Evolutionary conservation across 2,888 invertebrate species (phyloP).

Genomic region (Mythimna pallens): DNA sequence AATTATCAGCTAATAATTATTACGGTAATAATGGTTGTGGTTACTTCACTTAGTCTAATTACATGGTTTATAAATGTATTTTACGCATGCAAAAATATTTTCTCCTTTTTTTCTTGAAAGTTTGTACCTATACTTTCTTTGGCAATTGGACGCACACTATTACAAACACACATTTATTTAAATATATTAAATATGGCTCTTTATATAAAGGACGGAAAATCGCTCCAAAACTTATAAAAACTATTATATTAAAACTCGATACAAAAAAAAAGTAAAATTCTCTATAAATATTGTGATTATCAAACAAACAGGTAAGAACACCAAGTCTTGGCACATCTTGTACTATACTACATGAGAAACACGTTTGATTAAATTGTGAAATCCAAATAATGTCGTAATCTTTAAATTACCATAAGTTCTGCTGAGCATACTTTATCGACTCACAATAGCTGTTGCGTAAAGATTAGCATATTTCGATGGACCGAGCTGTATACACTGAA

Average conservation of each 20-base stretch:
- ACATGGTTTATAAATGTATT: constrained; percentile 67
- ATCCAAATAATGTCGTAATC: constrained; percentile 57
- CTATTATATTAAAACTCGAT: constrained; percentile 52
- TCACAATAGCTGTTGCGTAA: constrained; percentile 67
- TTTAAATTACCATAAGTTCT: constrained; percentile 57
- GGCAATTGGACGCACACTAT: constrained; percentile 81
- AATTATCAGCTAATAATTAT: constrained; percentile 65
- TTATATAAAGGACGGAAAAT: constrained; percentile 76
- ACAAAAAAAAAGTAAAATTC: constrained; percentile 46
- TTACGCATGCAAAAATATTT: constrained; percentile 82
- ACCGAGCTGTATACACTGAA: constrained; percentile 55
- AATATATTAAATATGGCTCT: constrained; percentile 75
- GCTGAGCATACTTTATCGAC: constrained; percentile 61
- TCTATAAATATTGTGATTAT: constrained; percentile 62
- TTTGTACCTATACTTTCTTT: constrained; percentile 87
- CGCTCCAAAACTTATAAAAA: constrained; percentile 66
- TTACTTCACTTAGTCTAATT: constrained; percentile 57
- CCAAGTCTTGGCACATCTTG: constrained; percentile 62
- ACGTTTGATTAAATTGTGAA: constrained; percentile 52
- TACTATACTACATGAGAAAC: constrained; percentile 46
- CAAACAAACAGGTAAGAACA: constrained; percentile 49
- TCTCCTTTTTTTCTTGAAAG: constrained; percentile 69
- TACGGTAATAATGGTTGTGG: constrained; percentile 57
- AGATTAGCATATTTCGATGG: constrained; percentile 68
- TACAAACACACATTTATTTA: constrained; percentile 66